These are phyloP conservation scores for Hyles lineata DNA, from an alignment of 2,888 invertebrate species.

Conservation along the genomic window DNA sequence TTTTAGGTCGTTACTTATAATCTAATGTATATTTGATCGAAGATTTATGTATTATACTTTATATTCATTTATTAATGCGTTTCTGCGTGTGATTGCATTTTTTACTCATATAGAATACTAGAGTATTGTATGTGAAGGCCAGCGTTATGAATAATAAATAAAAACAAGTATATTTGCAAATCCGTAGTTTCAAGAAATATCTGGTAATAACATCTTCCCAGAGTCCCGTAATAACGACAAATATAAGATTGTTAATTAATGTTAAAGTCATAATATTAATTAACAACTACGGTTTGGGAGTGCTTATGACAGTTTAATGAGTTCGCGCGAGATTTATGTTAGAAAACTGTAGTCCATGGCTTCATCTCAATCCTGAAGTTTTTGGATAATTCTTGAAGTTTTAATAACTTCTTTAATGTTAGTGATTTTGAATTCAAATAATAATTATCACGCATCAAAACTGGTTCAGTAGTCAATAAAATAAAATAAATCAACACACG, in stretches of 20 bases:
- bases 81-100: too few relatives aligned
- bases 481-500: too few relatives aligned
- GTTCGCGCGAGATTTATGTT: conserved; percentile 52
- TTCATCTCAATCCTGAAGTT: neutral
- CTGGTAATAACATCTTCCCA: neutral
- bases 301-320: conserved; percentile 50
- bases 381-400: neutral
- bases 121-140: too few relatives aligned
- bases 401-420: neutral
- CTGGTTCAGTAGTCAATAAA: too few relatives aligned
- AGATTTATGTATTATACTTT: too few relatives aligned
- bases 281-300: conserved; percentile 34
- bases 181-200: neutral
- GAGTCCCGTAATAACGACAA: neutral
- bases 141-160: too few relatives aligned
- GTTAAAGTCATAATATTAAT: conserved; percentile 3
- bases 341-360: conserved; percentile 31
- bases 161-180: neutral
- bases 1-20: too few relatives aligned
- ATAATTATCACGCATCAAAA: neutral
- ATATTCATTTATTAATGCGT: too few relatives aligned
- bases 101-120: too few relatives aligned
- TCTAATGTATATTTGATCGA: too few relatives aligned
- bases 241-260: neutral
- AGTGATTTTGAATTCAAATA: neutral